Conservation (phyloP, 2,797 vertebrate species). For the Syngnathus rostellatus region DNA sequence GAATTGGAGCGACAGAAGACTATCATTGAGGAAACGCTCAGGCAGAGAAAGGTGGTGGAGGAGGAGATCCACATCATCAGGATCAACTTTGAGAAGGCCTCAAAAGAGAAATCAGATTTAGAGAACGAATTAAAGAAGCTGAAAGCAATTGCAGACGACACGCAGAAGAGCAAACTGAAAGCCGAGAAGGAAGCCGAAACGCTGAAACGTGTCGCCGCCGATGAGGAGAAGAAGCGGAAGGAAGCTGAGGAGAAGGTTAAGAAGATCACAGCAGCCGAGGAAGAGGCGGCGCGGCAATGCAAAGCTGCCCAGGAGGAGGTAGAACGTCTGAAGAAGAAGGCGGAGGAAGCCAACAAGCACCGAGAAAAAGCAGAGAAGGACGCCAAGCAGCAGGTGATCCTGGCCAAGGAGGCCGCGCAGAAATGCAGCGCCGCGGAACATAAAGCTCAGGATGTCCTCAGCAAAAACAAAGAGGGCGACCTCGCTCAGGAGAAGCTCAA, state of each 20-base stretch:
- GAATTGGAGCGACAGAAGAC: conserved; percentile 83
- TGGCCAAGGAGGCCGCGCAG: conserved; percentile 84
- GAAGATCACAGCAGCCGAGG: conserved; percentile 79
- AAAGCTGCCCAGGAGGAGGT: conserved; percentile 83
- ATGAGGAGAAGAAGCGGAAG: conserved; percentile 81
- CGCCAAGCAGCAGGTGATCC: conserved; percentile 78
- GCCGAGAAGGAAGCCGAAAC: conserved; percentile 82
- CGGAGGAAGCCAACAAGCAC: conserved; percentile 79
- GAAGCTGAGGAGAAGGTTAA: conserved; percentile 89
- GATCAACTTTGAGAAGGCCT: conserved; percentile 82
- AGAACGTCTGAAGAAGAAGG: conserved; percentile 78
- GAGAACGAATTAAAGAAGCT: conserved; percentile 84
- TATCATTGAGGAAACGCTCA: conserved; percentile 85
- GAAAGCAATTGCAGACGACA: conserved; percentile 78
- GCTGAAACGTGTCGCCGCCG: conserved; percentile 76
- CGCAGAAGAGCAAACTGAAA: conserved; percentile 79
- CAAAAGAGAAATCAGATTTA: conserved; percentile 78
- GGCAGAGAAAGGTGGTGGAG: conserved; percentile 84
- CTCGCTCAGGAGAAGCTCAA: conserved; percentile 79
- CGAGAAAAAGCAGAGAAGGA: conserved; percentile 81
- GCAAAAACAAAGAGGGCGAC: conserved; percentile 82
- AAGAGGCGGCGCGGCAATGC: conserved; percentile 83
- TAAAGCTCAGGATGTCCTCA: conserved; percentile 77
- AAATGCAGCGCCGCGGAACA: conserved; percentile 80
- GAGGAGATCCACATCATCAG: conserved; percentile 89